These are phyloP conservation scores for Caenorhabditis briggsae DNA, from an alignment of 1,140 invertebrate genomes.

Conservation along the genomic window DNA sequence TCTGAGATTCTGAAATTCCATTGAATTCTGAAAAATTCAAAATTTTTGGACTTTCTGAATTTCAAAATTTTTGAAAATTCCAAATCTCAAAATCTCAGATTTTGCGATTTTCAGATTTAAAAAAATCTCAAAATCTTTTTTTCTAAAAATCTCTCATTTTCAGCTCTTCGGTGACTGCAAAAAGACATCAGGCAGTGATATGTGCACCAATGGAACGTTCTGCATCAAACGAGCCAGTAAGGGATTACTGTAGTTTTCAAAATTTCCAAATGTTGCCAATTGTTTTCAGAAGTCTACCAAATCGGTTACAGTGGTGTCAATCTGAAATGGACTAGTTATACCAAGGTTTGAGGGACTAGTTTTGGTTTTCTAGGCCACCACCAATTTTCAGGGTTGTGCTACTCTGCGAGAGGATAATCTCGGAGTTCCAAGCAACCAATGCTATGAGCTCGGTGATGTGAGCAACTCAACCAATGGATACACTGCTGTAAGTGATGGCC, in stretches of 20 bases:
- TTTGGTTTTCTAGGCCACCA: neutral
- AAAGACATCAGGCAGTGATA: conserved; percentile 33
- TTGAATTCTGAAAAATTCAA: too few relatives aligned
- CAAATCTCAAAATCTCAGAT: neutral
- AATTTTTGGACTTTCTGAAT: too few relatives aligned
- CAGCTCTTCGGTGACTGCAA: conserved; percentile 30
- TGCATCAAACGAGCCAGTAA: conserved; percentile 6
- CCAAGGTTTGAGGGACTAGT: neutral
- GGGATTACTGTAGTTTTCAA: neutral
- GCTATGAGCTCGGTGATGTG: conserved; percentile 17
- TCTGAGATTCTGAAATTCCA: too few relatives aligned
- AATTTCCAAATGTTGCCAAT: too few relatives aligned
- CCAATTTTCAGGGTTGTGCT: conserved; percentile 1
- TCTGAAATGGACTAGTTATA: conserved; percentile 45
- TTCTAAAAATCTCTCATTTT: neutral
- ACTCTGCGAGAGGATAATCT: conserved; percentile 20
- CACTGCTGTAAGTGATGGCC: neutral
- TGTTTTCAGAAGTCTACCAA: conserved; percentile 43
- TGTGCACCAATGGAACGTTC: conserved; percentile 39
- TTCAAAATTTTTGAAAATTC: too few relatives aligned
- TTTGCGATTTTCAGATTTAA: neutral
- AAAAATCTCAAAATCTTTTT: neutral
- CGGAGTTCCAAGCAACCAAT: neutral
- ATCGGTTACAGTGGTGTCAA: conserved; percentile 46
- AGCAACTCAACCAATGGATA: neutral